These are phyloP conservation scores for Peribatodes rhomboidaria DNA, from an alignment of 2,888 invertebrate species.

Conservation along the genomic window DNA sequence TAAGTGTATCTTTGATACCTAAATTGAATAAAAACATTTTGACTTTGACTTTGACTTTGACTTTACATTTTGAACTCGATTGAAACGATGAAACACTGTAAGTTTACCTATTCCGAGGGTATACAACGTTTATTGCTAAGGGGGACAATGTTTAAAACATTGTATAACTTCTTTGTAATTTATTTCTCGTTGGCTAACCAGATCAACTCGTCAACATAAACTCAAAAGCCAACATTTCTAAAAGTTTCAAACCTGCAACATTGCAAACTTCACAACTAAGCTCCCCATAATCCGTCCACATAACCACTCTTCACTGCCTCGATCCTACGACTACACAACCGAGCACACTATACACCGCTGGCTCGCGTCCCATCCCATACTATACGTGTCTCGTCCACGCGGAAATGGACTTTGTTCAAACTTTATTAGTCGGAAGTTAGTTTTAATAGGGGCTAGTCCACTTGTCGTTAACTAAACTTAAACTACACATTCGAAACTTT, in stretches of 20 bases:
- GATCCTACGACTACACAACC: slow-evolving; percentile 53
- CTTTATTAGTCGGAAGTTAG: slow-evolving; percentile 65
- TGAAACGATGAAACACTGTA: too few relatives aligned
- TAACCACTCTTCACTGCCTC: slow-evolving; percentile 40
- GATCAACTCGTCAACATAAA: slow-evolving; percentile 4
- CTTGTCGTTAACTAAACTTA: slow-evolving; percentile 51
- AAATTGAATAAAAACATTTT: too few relatives aligned
- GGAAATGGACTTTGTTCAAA: slow-evolving; percentile 68
- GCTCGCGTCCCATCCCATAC: slow-evolving; percentile 44
- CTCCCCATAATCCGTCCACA: slow-evolving; percentile 39
- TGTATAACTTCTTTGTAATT: neutral
- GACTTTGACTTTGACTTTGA: too few relatives aligned
- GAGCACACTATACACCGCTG: slow-evolving; percentile 52
- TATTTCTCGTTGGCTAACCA: neutral
- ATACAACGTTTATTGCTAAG: too few relatives aligned
- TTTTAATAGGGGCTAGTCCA: slow-evolving; percentile 64
- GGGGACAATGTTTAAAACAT: too few relatives aligned
- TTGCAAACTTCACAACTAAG: slow-evolving; percentile 34
- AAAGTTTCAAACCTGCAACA: slow-evolving; percentile 17
- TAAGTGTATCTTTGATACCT: too few relatives aligned
- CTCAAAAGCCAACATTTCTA: slow-evolving; percentile 15
- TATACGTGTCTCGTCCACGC: slow-evolving; percentile 58
- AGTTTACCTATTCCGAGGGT: too few relatives aligned
- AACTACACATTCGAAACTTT: slow-evolving; percentile 37
- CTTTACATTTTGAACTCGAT: too few relatives aligned